These are phyloP conservation scores for Tenthredo livida DNA, from an alignment of 2,888 invertebrate genomes.

Conservation along the genomic window DNA sequence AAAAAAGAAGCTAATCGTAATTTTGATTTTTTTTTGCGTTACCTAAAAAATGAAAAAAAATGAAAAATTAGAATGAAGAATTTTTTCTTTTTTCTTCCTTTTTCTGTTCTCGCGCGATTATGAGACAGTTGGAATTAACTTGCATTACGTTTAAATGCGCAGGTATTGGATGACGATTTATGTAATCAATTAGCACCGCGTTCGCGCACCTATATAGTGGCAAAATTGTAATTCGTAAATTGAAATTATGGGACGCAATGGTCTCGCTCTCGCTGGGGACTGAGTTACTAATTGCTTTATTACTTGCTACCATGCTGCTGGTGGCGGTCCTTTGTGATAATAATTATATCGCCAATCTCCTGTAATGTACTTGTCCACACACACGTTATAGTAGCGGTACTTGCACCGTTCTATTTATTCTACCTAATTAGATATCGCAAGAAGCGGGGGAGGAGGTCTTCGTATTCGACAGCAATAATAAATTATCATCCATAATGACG, in stretches of 20 bases:
- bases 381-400: background rate
- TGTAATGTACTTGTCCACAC: background rate
- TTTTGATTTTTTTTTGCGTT: background rate
- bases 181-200: slow-evolving; percentile 1
- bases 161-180: slow-evolving; percentile 24
- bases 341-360: slow-evolving; percentile 10
- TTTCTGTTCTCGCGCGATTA: background rate
- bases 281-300: slow-evolving; percentile 24
- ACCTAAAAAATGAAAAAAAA: background rate
- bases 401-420: background rate
- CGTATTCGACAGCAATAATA: background rate
- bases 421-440: background rate
- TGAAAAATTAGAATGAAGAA: background rate
- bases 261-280: background rate
- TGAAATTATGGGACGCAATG: background rate
- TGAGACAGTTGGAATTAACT: background rate
- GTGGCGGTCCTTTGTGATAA: background rate
- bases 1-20: background rate
- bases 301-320: background rate
- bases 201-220: background rate
- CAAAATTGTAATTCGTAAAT: background rate
- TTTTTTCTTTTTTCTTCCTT: background rate
- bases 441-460: background rate
- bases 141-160: background rate
- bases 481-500: background rate